Conservation (phyloP, 2,888 invertebrate genomes). For the Agrochola lota region DNA sequence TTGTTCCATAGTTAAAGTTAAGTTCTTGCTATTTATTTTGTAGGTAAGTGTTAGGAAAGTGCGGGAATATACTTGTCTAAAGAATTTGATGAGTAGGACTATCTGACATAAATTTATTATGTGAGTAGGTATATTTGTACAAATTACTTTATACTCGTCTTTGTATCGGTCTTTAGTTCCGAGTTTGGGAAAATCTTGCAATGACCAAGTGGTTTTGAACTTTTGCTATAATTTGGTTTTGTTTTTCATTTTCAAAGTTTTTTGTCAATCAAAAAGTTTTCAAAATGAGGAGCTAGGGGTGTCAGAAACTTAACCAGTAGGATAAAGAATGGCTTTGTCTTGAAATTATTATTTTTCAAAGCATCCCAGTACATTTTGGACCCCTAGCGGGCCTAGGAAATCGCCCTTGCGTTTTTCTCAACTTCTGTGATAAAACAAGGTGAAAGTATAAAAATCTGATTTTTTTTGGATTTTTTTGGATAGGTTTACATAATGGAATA, state of each 20-base stretch:
- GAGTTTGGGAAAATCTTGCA: neutral
- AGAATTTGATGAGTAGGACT: neutral
- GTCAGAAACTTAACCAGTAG: neutral
- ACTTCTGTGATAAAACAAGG: too few relatives aligned
- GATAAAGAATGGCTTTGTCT: neutral
- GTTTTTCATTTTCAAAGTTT: neutral
- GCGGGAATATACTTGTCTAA: slow-evolving; percentile 9
- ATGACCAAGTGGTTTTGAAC: neutral
- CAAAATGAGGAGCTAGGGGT: neutral
- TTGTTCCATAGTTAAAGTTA: too few relatives aligned
- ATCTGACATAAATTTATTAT: neutral
- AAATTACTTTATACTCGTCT: neutral
- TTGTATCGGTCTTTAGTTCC: neutral
- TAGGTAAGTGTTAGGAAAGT: neutral
- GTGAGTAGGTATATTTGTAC: neutral
- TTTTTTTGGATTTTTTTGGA: neutral
- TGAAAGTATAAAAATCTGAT: neutral
- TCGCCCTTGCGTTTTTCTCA: neutral
- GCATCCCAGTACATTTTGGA: slow-evolving; percentile 8
- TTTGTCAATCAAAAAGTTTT: neutral
- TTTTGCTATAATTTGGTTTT: neutral
- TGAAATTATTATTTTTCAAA: neutral
- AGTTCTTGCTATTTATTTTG: neutral
- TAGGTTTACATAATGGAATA: neutral
- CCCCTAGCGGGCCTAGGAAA: slow-evolving; percentile 17